Percentiles rank a stretch among this genome's conserved stretches.
Evolutionary conservation across 2,113 vertebrate species (phyloP).

Genomic region (Spea multiplicata): DNA sequence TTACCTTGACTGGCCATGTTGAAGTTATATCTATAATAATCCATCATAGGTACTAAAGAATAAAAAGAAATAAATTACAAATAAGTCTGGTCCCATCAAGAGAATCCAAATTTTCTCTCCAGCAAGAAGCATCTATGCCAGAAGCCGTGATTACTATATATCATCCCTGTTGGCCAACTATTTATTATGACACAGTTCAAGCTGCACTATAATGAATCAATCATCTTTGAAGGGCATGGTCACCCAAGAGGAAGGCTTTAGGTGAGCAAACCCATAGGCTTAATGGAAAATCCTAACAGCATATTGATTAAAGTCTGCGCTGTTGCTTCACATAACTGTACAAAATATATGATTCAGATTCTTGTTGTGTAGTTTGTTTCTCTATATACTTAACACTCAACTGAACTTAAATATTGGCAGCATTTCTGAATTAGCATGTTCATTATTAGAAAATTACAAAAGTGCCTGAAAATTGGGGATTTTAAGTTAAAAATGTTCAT

Average conservation of each 20-base stretch:
- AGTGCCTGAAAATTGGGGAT: too few relatives aligned
- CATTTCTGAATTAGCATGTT: not conserved
- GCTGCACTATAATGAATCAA: constrained; percentile 14
- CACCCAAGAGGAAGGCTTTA: constrained; percentile 27
- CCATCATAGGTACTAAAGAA: constrained; percentile 16
- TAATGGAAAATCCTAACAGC: constrained; percentile 31
- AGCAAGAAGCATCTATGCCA: not conserved
- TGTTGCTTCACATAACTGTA: constrained; percentile 9
- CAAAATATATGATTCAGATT: constrained; percentile 5
- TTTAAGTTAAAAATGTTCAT: too few relatives aligned
- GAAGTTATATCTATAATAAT: constrained; percentile 6
- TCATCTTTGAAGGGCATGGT: constrained; percentile 24
- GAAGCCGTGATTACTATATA: not conserved
- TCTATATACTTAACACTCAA: not conserved
- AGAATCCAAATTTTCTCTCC: not conserved
- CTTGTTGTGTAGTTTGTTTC: constrained; percentile 4
- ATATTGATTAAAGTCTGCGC: constrained; percentile 30
- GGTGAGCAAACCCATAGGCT: constrained; percentile 21
- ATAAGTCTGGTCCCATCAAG: not conserved
- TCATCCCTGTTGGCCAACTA: constrained; percentile 6
- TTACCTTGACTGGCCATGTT: not conserved
- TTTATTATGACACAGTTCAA: constrained; percentile 16
- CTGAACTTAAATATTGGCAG: constrained; percentile 1
- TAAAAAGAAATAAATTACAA: constrained; percentile 1
- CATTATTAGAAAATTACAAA: not conserved